These are phyloP conservation scores for Pagrus major DNA, from an alignment of 2,113 vertebrate species.

Conservation along the genomic window DNA sequence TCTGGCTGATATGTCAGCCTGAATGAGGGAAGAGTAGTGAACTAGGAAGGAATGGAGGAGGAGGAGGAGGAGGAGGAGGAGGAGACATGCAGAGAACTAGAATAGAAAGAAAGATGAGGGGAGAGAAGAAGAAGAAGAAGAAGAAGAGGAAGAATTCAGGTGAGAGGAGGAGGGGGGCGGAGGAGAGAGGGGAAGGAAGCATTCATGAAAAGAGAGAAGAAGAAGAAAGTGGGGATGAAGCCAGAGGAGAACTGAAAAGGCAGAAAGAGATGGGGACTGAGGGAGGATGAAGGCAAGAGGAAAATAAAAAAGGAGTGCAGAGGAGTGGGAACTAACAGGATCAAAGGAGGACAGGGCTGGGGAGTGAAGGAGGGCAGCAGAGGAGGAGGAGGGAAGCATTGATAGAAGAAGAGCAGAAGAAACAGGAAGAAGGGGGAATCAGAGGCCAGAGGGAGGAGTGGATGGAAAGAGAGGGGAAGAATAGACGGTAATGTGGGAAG, in stretches of 20 bases:
- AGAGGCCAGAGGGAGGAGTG: background rate
- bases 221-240: background rate
- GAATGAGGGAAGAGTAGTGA: slow-evolving; percentile 40
- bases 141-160: background rate
- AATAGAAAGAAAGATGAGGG: background rate
- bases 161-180: background rate
- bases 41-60: slow-evolving; percentile 4
- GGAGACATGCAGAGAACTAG: slow-evolving; percentile 1
- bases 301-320: background rate
- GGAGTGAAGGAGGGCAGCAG: background rate
- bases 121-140: background rate
- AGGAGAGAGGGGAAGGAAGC: background rate
- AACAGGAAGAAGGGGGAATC: background rate
- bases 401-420: background rate
- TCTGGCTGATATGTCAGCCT: slow-evolving; percentile 57
- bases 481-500: background rate
- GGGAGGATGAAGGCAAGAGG: background rate
- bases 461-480: background rate
- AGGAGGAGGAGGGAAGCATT: background rate
- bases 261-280: background rate
- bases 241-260: background rate
- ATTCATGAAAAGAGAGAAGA: background rate
- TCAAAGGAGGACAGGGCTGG: background rate
- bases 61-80: slow-evolving; percentile 15
- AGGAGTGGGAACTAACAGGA: background rate